Base-by-base conservation (phyloP, 2,888 invertebrate genomes). In the Athrips mouffetella region DNA sequence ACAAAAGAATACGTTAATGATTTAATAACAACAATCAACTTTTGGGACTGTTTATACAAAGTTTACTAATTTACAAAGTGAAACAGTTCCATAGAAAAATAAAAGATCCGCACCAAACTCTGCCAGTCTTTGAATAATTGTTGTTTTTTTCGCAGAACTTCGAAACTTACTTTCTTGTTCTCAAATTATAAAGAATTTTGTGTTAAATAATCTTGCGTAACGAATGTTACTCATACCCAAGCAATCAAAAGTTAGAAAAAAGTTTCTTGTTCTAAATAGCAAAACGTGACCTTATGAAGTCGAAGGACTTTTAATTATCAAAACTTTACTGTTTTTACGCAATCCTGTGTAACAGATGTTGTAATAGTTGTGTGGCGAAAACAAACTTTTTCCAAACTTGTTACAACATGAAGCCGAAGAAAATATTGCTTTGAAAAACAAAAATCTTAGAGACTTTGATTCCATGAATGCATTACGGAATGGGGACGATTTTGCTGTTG, bases 51-150 rank as follows among this genome's bases (percentile, higher is more conserved):
- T 47, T 47, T 39, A 30, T 39, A 39, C 39, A 7, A 27, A 30
- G 20, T 47, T 47, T 20, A 11, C 8, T 29, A 40, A 47, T 47
- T 48, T 48, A 49, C 39, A 39, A 49, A 45, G 45, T 16, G 23
- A 45, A 30, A 35, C 45, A 45, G 33, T 40, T 45, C 18, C 31
- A 33, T 49, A 33, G 40, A 45, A 49, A 49, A 45, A 49, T 45
- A 49, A 49, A 45, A 49, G 45, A 31, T 25, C 31, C 11, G 16
- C 15, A 21, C 10, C 30, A 47, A 30, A 30, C 3, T 25, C 6
- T 10, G 25, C 13, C 35, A n/a, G 33, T 27, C 33, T 29, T 31
- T 13, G 48, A 42, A 35, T 35, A 48, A 48, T 35, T 48, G 42
- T 48, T 45, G 29, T 45, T 44, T 33, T 48, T 30, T 5, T 13